Conservation (phyloP, 1,140 invertebrate species). For the Drosophila prosaltans region DNA sequence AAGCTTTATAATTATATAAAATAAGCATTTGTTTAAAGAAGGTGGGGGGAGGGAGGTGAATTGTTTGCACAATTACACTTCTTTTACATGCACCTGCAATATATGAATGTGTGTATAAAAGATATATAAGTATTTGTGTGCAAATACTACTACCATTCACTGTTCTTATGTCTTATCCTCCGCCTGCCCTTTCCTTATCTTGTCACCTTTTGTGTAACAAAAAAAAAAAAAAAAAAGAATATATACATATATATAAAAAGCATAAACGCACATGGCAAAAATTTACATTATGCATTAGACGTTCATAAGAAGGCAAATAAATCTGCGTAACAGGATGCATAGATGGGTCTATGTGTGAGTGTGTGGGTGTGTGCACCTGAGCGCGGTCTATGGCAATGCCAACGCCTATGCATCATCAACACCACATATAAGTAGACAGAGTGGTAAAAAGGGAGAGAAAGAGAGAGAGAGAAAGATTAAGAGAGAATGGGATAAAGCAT, state of each 20-base stretch:
- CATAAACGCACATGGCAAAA: conserved; percentile 12
- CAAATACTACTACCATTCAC: not conserved
- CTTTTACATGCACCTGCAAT: not conserved
- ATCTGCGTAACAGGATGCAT: conserved; percentile 26
- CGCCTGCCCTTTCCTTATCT: not conserved
- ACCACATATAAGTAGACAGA: conserved; percentile 6
- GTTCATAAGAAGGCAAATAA: conserved; percentile 41
- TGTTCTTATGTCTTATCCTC: not conserved
- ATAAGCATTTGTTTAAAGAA: no score
- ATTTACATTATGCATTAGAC: conserved; percentile 40
- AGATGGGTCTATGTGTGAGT: not conserved
- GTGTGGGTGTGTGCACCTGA: conserved; percentile 21
- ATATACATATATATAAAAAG: not conserved
- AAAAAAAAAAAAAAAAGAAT: conserved; percentile 3
- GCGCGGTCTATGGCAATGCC: conserved; percentile 19
- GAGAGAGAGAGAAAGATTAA: not conserved
- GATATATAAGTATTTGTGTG: not conserved
- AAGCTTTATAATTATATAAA: no score
- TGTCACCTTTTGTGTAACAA: conserved; percentile 11
- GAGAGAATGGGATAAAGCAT: not conserved
- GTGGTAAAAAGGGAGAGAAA: not conserved
- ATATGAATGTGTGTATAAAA: not conserved
- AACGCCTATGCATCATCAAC: conserved; percentile 23
- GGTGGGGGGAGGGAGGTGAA: no score
- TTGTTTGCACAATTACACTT: no score